These are phyloP conservation scores for Coracias cyanogaster DNA, from an alignment of 2,797 vertebrate species.

Conservation along the genomic window DNA sequence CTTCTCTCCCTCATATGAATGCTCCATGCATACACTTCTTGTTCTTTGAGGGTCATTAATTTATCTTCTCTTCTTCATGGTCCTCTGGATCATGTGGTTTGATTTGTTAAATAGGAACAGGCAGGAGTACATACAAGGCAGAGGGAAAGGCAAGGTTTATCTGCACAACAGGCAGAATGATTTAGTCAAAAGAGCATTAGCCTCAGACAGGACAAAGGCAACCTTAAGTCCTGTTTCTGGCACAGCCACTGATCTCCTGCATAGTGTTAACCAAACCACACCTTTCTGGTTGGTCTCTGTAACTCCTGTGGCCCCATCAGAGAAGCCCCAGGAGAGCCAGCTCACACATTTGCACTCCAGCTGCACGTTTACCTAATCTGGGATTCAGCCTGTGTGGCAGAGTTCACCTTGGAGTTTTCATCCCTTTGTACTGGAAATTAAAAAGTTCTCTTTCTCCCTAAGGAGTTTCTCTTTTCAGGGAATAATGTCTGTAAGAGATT, in stretches of 20 bases:
- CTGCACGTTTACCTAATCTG: neutral
- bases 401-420: neutral
- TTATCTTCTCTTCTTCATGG: neutral
- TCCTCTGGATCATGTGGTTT: neutral
- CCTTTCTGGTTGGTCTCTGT: neutral
- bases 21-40: neutral
- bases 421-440: neutral
- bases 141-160: neutral
- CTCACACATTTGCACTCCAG: neutral
- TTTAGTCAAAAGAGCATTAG: neutral
- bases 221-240: neutral
- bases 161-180: neutral
- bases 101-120: neutral
- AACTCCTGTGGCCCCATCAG: neutral
- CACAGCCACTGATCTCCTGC: neutral
- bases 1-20: neutral
- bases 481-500: neutral
- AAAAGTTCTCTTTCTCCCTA: neutral
- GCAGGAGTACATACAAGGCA: neutral
- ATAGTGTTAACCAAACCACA: neutral
- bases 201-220: neutral
- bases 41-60: constrained; percentile 4
- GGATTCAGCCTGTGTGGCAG: neutral
- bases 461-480: neutral
- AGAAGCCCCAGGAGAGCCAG: neutral